phyloP scores from a whole-genome alignment of 2,797 vertebrate genomes.

The Scomberomorus guttatus region DNA sequence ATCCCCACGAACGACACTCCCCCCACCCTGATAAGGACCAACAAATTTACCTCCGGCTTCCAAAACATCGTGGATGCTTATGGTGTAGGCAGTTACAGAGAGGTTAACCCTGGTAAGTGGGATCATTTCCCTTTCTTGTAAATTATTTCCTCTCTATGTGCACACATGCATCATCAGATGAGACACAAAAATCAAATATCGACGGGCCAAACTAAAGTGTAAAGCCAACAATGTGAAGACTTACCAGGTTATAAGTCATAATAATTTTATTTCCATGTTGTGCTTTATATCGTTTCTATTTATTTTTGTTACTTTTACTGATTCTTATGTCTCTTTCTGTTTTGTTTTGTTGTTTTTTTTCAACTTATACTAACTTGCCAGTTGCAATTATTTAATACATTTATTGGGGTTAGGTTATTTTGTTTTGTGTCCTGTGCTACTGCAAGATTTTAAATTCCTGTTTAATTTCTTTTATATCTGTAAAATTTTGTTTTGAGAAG shows the following conservation, averaged over 20 bases:
- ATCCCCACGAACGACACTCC: conserved; percentile 94
- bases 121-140: conserved; percentile 3
- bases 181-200: neutral
- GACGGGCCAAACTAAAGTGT: neutral
- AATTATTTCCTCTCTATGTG: neutral
- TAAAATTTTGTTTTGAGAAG: neutral
- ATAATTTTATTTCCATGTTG: too few species aligned
- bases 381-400: neutral
- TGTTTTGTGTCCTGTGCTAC: neutral
- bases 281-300: neutral
- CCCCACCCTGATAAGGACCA: conserved; percentile 95
- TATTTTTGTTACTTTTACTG: neutral
- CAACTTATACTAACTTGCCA: neutral
- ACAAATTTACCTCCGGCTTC: conserved; percentile 97
- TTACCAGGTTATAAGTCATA: neutral
- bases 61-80: conserved; percentile 98
- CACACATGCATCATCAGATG: neutral
- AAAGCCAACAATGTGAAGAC: neutral
- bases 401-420: neutral
- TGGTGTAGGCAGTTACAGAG: conserved; percentile 93
- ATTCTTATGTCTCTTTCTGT: too few species aligned
- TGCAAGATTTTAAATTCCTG: neutral
- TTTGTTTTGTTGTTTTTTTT: neutral
- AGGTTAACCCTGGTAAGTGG: conserved; percentile 95
- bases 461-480: too few species aligned